A percentile compares a stretch with the other conserved stretches of the same genome.
Evolutionary conservation across 2,797 vertebrate genomes (phyloP).

Genomic region (Pangasius macronema): DNA sequence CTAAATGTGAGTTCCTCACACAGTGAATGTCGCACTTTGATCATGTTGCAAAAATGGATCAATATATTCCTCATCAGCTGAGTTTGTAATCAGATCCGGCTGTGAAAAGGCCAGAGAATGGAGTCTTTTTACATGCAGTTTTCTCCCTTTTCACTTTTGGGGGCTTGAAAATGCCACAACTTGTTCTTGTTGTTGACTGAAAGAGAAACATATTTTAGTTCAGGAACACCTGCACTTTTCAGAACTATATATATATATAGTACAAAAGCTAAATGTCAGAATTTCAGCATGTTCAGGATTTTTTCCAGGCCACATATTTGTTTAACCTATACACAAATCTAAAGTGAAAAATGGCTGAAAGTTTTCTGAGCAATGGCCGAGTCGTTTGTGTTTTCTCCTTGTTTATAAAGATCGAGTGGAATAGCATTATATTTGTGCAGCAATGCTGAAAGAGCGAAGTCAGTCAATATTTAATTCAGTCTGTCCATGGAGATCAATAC

Average conservation of each 20-base stretch:
- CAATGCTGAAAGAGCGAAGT: slow-evolving; percentile 35
- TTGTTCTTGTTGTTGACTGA: neutral
- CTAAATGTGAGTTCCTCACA: neutral
- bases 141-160: neutral
- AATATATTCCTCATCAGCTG: neutral
- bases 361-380: neutral
- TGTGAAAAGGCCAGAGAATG: neutral
- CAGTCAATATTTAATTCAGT: slow-evolving; percentile 64
- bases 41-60: neutral
- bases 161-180: neutral
- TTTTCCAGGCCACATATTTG: neutral
- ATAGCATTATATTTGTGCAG: slow-evolving; percentile 27
- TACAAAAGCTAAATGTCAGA: neutral
- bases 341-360: slow-evolving; percentile 3
- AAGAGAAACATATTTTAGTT: neutral
- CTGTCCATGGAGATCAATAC: slow-evolving; percentile 58
- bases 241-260: neutral
- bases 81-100: neutral
- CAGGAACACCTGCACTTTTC: neutral
- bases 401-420: slow-evolving; percentile 31
- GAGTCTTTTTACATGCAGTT: neutral
- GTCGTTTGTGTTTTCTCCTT: slow-evolving; percentile 27
- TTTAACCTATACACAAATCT: neutral
- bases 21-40: neutral
- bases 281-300: neutral